These are phyloP conservation scores for Catocala sponsa DNA, from an alignment of 2,888 invertebrate species.

Conservation along the genomic window DNA sequence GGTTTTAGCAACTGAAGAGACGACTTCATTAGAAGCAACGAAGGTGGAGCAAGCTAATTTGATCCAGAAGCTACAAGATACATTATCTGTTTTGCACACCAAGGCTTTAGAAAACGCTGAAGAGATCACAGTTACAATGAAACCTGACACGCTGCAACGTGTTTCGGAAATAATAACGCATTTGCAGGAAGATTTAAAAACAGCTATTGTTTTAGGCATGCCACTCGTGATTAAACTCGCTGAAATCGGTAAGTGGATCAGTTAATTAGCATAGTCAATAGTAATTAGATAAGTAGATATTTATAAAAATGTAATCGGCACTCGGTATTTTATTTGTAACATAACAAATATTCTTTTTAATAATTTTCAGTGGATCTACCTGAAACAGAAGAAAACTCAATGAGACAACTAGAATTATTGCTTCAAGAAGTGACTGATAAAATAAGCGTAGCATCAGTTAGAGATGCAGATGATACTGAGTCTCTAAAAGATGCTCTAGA, in stretches of 20 bases:
- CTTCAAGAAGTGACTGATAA: slow-evolving; percentile 71
- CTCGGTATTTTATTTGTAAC: no score
- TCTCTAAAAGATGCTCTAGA: slow-evolving; percentile 73
- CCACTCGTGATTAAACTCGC: slow-evolving; percentile 30
- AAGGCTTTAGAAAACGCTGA: slow-evolving; percentile 54
- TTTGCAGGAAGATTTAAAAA: slow-evolving; percentile 63
- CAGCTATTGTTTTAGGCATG: slow-evolving; percentile 33
- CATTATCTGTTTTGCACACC: slow-evolving; percentile 54
- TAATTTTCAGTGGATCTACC: slow-evolving; percentile 41
- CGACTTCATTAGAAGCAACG: slow-evolving; percentile 17
- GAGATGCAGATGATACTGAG: slow-evolving; percentile 63
- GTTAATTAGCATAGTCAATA: neutral
- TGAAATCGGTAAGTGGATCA: slow-evolving; percentile 30
- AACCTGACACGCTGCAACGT: slow-evolving; percentile 51
- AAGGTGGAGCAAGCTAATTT: slow-evolving; percentile 48
- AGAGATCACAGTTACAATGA: slow-evolving; percentile 39
- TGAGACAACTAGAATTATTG: slow-evolving; percentile 65
- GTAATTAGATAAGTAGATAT: neutral
- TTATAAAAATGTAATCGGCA: no score
- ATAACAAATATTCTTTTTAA: no score
- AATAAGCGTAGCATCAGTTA: slow-evolving; percentile 57
- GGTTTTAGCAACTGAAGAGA: slow-evolving; percentile 28
- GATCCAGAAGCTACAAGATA: slow-evolving; percentile 50
- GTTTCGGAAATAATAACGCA: slow-evolving; percentile 59
- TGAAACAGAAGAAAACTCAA: slow-evolving; percentile 56